These are phyloP conservation scores for Lymantria monacha DNA, from an alignment of 2,888 invertebrate species.

Conservation along the genomic window DNA sequence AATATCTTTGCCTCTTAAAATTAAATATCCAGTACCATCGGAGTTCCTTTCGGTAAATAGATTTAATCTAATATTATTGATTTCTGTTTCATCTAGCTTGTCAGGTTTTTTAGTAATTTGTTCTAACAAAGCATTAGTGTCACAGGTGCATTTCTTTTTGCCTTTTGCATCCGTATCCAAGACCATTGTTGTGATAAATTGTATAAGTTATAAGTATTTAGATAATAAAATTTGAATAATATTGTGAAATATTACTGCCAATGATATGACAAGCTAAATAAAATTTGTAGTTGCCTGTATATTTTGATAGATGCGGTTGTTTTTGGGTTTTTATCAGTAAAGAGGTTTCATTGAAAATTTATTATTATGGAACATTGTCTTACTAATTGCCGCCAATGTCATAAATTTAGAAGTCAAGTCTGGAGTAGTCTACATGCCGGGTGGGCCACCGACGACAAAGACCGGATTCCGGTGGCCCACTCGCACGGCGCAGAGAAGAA, in stretches of 20 bases:
- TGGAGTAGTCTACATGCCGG: no score
- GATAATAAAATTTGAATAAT: background rate
- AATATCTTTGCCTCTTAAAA: constrained; percentile 78
- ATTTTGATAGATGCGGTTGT: no score
- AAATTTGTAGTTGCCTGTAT: background rate
- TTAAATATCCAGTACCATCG: constrained; percentile 75
- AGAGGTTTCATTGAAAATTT: no score
- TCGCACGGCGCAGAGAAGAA: no score
- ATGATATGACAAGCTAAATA: background rate
- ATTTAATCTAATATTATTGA: constrained; percentile 58
- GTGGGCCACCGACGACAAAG: no score
- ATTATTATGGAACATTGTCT: no score
- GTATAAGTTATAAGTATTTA: background rate
- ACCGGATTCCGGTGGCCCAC: no score
- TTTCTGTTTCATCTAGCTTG: constrained; percentile 38
- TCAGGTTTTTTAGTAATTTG: constrained; percentile 48
- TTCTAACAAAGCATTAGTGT: constrained; percentile 42
- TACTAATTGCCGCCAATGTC: no score
- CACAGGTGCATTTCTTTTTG: constrained; percentile 54
- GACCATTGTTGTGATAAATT: background rate
- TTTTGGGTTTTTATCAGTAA: no score
- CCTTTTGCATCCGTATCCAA: background rate
- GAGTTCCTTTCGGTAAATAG: constrained; percentile 78
- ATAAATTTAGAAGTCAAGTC: no score
- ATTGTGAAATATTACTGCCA: background rate